Conservation (phyloP, 2,113 vertebrate genomes). For the Aegotheles bennettii region DNA sequence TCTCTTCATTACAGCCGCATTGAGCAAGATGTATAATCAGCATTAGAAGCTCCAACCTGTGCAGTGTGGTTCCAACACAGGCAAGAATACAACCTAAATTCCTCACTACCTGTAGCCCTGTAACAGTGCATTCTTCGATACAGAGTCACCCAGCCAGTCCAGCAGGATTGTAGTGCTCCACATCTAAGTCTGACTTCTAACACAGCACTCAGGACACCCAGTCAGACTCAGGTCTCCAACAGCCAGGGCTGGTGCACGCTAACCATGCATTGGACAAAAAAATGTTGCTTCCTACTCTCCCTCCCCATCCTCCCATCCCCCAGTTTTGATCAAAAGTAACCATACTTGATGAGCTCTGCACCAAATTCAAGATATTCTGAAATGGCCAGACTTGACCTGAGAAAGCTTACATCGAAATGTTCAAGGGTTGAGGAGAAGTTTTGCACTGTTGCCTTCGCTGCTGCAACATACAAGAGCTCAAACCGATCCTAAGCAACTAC, state of each 20-base stretch:
- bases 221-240: background rate
- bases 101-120: background rate
- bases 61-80: background rate
- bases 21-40: background rate
- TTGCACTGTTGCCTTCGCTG: background rate
- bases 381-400: background rate
- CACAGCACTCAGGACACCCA: rapidly evolving
- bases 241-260: background rate
- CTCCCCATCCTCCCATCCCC: rapidly evolving
- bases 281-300: background rate
- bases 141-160: background rate
- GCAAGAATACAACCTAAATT: background rate
- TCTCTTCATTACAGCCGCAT: background rate
- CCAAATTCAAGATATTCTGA: background rate
- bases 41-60: background rate
- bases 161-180: background rate
- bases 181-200: background rate
- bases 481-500: background rate
- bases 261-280: background rate
- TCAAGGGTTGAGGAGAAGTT: background rate
- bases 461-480: background rate
- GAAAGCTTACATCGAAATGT: background rate
- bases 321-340: background rate
- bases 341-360: background rate
- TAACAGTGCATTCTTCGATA: background rate